Conservation (phyloP, 2,113 vertebrate species). For the Anarhynchus alexandrinus region DNA sequence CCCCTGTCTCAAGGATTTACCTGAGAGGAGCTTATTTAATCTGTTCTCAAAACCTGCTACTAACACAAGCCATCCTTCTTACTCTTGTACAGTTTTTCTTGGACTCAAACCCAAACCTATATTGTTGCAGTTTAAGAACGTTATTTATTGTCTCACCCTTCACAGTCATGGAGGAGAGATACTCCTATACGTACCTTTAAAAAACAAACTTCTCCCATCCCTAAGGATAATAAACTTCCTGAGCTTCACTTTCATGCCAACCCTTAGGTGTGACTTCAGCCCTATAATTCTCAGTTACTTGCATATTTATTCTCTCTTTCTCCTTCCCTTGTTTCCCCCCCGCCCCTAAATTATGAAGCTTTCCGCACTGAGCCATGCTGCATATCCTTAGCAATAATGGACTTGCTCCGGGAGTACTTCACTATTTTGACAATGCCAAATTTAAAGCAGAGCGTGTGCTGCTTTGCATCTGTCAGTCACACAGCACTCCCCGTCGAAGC, state of each 20-base stretch:
- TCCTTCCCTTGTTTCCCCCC: not conserved
- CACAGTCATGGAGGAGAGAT: not conserved
- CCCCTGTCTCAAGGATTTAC: not conserved
- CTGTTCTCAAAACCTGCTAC: not conserved
- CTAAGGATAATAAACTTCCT: not conserved
- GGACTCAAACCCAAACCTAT: not conserved
- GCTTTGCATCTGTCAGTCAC: conserved; percentile 15
- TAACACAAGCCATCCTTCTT: not conserved
- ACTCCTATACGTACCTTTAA: not conserved
- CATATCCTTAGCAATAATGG: not conserved
- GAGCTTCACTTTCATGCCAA: not conserved
- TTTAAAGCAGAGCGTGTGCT: not conserved
- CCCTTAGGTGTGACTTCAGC: not conserved
- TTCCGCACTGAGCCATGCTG: not conserved
- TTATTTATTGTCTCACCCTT: not conserved
- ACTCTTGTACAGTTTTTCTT: not conserved
- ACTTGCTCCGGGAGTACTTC: not conserved
- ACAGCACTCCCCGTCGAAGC: not conserved
- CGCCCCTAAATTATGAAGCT: not conserved
- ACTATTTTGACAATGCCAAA: conserved; percentile 4
- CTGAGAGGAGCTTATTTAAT: not conserved
- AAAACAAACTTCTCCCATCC: not conserved
- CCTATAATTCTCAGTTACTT: not conserved
- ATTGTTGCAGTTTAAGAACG: not conserved
- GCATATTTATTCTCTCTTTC: not conserved